Evolutionary conservation across 2,797 vertebrate genomes (phyloP), one percentile per base, ranked within the genome.

Genomic region (Esox lucius): DNA sequence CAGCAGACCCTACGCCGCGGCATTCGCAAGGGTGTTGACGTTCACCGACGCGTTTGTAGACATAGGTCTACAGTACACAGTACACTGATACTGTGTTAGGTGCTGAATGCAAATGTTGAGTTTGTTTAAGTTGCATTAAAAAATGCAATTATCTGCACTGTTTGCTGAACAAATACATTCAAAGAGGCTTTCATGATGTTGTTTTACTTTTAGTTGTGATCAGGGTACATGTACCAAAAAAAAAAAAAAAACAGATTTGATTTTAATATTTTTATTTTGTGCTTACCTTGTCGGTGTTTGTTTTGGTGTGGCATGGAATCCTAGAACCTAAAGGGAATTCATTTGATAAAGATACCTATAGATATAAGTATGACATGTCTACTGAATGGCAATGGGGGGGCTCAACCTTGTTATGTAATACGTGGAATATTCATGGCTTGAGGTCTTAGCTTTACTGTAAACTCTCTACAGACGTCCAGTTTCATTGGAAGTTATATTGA

Each of bases 401-500:
- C 68, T 13, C 68, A 26, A 69, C 69, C 65, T 46, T 72, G 46
- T 75, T 76, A 77, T 0, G 62, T 59, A 71, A 72, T 22, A 19
- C 0, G 2, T 7, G 26, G 73, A 46, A 73, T 77, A 73, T 17
- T 71, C 78, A 81, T 80, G 78, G 26, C 0, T 15, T 33, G 70
- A 62, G 71, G 48, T 67, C 28, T 22, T 19, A 33, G 62, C 69
- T 71, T 71, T 70, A 65, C 82, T 81, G 72, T 79, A 72, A 81
- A 71, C 72, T 81, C 83, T 81, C 86, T 68, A 48, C 71, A 82
- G 81, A 84, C 85, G 84, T 83, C 73, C 76, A 75, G 81, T 80
- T 87, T 84, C 85, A 88, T 89, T 88, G 79, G 80, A 85, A 80
- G 78, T 77, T 78, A 70, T 85, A 89, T 88, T 90, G 89, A 91